Conservation (phyloP, 2,797 vertebrate species). For the Toxotes lorentzi region DNA sequence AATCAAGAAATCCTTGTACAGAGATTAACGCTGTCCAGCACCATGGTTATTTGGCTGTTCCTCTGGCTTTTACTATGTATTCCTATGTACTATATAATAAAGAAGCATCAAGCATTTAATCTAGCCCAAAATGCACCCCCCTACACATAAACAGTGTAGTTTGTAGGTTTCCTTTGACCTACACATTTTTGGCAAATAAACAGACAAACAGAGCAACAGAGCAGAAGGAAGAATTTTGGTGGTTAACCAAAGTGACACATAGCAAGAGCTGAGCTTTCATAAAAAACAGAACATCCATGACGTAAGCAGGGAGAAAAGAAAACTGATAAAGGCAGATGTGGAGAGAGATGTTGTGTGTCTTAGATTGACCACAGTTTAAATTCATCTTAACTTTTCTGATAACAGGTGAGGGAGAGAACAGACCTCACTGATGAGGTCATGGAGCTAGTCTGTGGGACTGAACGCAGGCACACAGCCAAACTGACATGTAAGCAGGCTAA, state of each 20-base stretch:
- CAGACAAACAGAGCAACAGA: background rate
- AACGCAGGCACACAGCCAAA: slow-evolving; percentile 39
- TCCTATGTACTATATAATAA: background rate
- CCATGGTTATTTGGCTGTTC: background rate
- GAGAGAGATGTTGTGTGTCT: background rate
- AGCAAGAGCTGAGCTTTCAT: background rate
- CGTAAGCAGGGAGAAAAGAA: background rate
- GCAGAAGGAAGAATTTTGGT: background rate
- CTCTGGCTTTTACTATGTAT: background rate
- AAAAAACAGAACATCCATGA: background rate
- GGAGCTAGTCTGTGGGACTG: slow-evolving; percentile 13
- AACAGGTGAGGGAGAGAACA: slow-evolving; percentile 3
- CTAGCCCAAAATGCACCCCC: background rate
- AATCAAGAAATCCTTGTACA: background rate
- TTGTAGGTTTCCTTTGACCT: background rate
- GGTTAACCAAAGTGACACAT: background rate
- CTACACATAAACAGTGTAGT: background rate
- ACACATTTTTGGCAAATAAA: background rate
- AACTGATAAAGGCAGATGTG: background rate
- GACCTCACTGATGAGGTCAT: slow-evolving; percentile 15
- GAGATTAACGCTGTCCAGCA: background rate
- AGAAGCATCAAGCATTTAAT: background rate
- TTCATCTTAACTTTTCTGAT: background rate
- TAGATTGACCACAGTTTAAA: background rate
- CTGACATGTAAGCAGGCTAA: slow-evolving; percentile 52